A percentile compares a stretch with the other conserved stretches of the same genome.
Evolutionary conservation across 1,140 invertebrate species (phyloP).

Genomic region (Arctopsyche grandis): DNA sequence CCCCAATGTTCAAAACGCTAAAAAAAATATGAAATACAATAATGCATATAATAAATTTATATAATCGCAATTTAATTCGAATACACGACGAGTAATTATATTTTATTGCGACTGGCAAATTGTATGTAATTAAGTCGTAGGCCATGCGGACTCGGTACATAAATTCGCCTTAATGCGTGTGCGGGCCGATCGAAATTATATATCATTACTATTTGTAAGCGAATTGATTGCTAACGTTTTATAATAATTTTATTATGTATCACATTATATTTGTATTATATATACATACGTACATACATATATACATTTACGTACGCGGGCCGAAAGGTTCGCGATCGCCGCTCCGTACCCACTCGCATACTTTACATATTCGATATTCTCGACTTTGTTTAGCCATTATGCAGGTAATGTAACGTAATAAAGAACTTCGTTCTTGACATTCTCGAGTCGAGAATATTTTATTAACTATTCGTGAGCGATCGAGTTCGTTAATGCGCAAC

Average conservation of each 20-base stretch:
- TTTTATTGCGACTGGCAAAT: background rate
- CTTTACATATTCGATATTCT: conserved; percentile 27
- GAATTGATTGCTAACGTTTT: no score
- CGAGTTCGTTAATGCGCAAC: conserved; percentile 5
- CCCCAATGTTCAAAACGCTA: no score
- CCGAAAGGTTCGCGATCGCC: background rate
- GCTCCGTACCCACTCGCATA: background rate
- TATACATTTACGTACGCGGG: no score
- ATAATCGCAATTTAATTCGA: no score
- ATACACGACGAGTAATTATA: background rate
- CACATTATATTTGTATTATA: no score
- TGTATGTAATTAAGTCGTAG: conserved; percentile 13
- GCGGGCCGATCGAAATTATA: background rate
- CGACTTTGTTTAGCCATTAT: conserved; percentile 12
- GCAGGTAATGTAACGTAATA: conserved; percentile 16
- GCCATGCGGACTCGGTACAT: conserved; percentile 7
- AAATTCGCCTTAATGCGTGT: conserved; percentile 5
- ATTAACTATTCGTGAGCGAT: conserved; percentile 11
- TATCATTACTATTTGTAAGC: background rate
- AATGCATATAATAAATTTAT: no score
- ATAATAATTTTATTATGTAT: no score
- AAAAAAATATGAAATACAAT: no score
- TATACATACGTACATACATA: no score
- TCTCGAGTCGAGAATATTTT: conserved; percentile 4
- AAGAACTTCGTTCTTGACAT: conserved; percentile 25